A percentile compares a stretch with the other conserved stretches of the same genome.
Evolutionary conservation across 2,888 invertebrate species (phyloP).

Genomic region (Eupithecia exiguata): DNA sequence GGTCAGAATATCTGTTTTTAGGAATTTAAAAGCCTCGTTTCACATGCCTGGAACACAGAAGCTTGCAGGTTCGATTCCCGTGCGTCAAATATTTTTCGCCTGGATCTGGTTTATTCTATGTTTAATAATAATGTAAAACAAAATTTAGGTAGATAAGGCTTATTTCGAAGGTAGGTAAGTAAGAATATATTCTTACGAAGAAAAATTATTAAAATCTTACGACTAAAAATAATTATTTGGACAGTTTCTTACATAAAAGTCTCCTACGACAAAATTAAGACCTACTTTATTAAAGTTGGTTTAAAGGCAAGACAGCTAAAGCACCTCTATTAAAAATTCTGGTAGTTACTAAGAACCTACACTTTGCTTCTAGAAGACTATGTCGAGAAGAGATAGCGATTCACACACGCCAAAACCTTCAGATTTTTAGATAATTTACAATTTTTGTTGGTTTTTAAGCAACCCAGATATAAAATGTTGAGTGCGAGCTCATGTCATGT

Average conservation of each 20-base stretch:
- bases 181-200: too few relatives aligned
- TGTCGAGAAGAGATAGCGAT: too few relatives aligned
- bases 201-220: too few relatives aligned
- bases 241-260: too few relatives aligned
- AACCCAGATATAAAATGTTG: neutral
- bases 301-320: neutral
- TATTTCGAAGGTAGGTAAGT: too few relatives aligned
- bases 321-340: neutral
- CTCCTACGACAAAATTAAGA: neutral
- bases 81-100: neutral
- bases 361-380: neutral
- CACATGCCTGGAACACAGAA: neutral
- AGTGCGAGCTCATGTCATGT: neutral
- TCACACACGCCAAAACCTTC: too few relatives aligned
- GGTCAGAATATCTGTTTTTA: constrained; percentile 38
- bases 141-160: too few relatives aligned
- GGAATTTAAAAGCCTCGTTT: constrained; percentile 27
- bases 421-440: neutral
- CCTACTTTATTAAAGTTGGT: neutral
- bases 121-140: too few relatives aligned
- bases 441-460: neutral
- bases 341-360: neutral
- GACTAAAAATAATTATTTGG: too few relatives aligned
- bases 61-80: neutral
- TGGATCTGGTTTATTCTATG: neutral